These are phyloP conservation scores for Schrankia costaestrigalis DNA, from an alignment of 2,888 invertebrate genomes.

Conservation along the genomic window DNA sequence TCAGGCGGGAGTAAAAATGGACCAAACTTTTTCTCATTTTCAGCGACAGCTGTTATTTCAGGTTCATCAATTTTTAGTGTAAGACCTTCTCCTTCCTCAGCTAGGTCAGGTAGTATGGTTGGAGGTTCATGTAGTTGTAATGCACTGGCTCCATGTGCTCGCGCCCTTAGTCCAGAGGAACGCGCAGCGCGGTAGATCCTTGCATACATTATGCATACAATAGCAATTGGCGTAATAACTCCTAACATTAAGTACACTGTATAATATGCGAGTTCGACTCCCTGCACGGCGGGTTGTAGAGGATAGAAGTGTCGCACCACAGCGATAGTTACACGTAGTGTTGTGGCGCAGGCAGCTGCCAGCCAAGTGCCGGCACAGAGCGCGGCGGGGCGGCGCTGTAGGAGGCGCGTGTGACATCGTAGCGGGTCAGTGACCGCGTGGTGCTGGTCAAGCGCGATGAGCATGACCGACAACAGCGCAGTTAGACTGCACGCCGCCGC, in stretches of 20 bases:
- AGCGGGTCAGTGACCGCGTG: slow-evolving; percentile 77
- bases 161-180: slow-evolving; percentile 80
- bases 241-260: slow-evolving; percentile 63
- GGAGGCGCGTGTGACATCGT: slow-evolving; percentile 72
- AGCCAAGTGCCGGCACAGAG: slow-evolving; percentile 80
- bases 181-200: slow-evolving; percentile 88
- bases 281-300: slow-evolving; percentile 48
- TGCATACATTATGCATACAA: slow-evolving; percentile 87
- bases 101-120: slow-evolving; percentile 62
- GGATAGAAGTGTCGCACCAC: slow-evolving; percentile 57
- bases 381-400: slow-evolving; percentile 66
- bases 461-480: slow-evolving; percentile 63
- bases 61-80: slow-evolving; percentile 68
- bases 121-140: slow-evolving; percentile 74
- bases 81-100: slow-evolving; percentile 69
- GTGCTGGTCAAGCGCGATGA: slow-evolving; percentile 77
- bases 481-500: slow-evolving; percentile 63
- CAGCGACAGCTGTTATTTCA: slow-evolving; percentile 43
- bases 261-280: slow-evolving; percentile 61
- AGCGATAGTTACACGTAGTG: slow-evolving; percentile 57
- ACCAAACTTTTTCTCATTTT: slow-evolving; percentile 62
- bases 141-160: slow-evolving; percentile 73
- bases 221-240: slow-evolving; percentile 73
- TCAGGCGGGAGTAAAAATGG: slow-evolving; percentile 72
- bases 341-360: slow-evolving; percentile 62